A percentile compares a stretch with the other conserved stretches of the same genome.
phyloP scores from a whole-genome alignment of 2,888 invertebrate genomes.

The Chydorus sphaericus region DNA sequence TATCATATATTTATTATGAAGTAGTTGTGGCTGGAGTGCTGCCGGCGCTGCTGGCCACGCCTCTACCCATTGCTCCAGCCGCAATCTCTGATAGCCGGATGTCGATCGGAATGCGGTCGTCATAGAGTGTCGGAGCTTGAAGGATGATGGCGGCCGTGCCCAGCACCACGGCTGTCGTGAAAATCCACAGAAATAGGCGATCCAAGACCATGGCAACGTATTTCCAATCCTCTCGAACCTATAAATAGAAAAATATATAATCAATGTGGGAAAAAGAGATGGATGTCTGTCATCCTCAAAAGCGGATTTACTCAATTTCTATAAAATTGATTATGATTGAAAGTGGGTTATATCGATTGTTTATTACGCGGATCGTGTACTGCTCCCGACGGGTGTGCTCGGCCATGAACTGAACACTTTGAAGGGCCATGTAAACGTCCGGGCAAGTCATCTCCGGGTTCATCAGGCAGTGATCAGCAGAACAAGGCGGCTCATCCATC shows the following conservation, averaged over 20 bases:
- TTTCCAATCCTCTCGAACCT: slow-evolving; percentile 37
- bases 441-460: slow-evolving; percentile 18
- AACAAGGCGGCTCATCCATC: background rate
- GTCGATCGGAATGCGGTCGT: slow-evolving; percentile 26
- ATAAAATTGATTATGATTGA: too few species aligned
- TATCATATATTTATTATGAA: too few species aligned
- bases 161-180: slow-evolving; percentile 35
- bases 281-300: too few species aligned
- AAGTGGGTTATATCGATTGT: too few species aligned
- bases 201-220: slow-evolving; percentile 40
- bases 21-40: background rate
- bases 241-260: too few species aligned
- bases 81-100: slow-evolving; percentile 19
- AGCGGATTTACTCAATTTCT: too few species aligned
- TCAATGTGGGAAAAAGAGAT: too few species aligned
- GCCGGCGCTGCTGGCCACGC: background rate
- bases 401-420: slow-evolving; percentile 24
- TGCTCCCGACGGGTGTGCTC: slow-evolving; percentile 24
- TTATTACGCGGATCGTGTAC: slow-evolving; percentile 22
- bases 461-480: slow-evolving; percentile 1
- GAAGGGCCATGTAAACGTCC: slow-evolving; percentile 24
- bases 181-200: slow-evolving; percentile 37
- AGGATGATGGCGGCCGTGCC: slow-evolving; percentile 33
- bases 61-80: slow-evolving; percentile 3
- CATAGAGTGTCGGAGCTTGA: slow-evolving; percentile 32